Base-by-base conservation (phyloP, 1,140 invertebrate species). In the Bombus balteatus region DNA sequence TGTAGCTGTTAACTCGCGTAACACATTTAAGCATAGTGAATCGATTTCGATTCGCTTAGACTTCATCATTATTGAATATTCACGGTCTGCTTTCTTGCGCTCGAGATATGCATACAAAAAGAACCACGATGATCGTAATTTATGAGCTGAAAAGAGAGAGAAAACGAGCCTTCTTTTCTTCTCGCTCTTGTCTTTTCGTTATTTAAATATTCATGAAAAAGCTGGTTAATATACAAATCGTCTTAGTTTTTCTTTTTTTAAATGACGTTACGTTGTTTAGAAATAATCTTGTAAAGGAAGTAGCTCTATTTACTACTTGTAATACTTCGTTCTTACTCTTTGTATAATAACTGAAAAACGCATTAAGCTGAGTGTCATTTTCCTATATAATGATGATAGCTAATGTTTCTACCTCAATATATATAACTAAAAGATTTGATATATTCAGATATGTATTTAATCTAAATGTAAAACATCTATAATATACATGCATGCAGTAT, bases 1-100 rank as follows among this genome's bases (percentile, higher is more conserved):
- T 68, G 41, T 86, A 79, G 86, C 87, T 91, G 81, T 83, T 53
- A 77, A 86, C 88, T 92, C 91, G 79, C 87, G 85, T 88, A 93
- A 93, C 90, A 22, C 79, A 68, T 68, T 79, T 83, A 81, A 83
- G 47, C 66, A 57, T 76, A 57, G 75, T 18, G 43, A 81, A 87
- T 80, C 28, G 81, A 81, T 87, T 89, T 81, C 70, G 78, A 81
- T 74, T 73, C 70, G 71, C 71, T 74, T 70, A 47, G 79, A 81
- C 86, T 89, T 77, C 66, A 85, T 87, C 65, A 65, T 77, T 82
- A 81, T 78, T 75, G 79, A 89, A 72, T 89, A 85, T 88, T 77
- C 83, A 65, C 83, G 57, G n/a, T 53, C 65, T 78, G 83, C 81
- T 89, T 83, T 81, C 72, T 39, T 41, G 1, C 43, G 3, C 22